Base-by-base conservation (phyloP, 2,888 invertebrate species). In the Leucania comma region DNA sequence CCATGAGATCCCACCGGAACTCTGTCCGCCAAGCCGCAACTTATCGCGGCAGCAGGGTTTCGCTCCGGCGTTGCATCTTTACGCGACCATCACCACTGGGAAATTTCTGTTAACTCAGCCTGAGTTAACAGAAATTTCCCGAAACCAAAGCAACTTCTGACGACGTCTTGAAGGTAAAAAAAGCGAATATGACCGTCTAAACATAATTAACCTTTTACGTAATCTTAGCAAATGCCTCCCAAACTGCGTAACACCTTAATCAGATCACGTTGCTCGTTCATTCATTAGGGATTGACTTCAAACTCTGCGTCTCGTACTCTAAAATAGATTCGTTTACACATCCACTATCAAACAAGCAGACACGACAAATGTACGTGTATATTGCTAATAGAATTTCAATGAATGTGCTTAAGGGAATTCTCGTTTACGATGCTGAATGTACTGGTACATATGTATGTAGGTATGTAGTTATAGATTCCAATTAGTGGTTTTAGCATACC, bases 301-400 rank as follows among this genome's bases (percentile, higher is more conserved):
- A 70, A 59, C 46, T 58, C 48, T 12, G 53, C 58, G 42, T 5
- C 17, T 42, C 42, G 32, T 53, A 10, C 24, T 32, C 54, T 69
- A 14, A 75, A 80, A 80, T 69, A 66, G 54, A 80, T 60, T 56
- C 56, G 22, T 69, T 75, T 56, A 59, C 58, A 54, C 42, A 5
- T 14, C 32, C 68, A 64, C 78, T 53, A 67, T 50, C 29, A 46
- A 69, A 77, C 29, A 29, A 10, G 24, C n/a, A n/a, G 14, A 20
- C 38, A 51, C 60, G 51, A 69, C 71, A 51, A 48, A 51, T 54
- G 24, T 51, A 62, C 62, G 46, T 53, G 35, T 75, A 57, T 61
- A 61, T 58, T 58, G 57, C 61, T 76, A 64, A 76, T 62, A 81
- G 66, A 78, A 78, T 69, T 80, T 80, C 80, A 80, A 69, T 80